Percentiles rank a stretch among this genome's conserved stretches.
Conservation (phyloP, 2,113 vertebrate genomes). For the Vulpes ferrilata region DNA sequence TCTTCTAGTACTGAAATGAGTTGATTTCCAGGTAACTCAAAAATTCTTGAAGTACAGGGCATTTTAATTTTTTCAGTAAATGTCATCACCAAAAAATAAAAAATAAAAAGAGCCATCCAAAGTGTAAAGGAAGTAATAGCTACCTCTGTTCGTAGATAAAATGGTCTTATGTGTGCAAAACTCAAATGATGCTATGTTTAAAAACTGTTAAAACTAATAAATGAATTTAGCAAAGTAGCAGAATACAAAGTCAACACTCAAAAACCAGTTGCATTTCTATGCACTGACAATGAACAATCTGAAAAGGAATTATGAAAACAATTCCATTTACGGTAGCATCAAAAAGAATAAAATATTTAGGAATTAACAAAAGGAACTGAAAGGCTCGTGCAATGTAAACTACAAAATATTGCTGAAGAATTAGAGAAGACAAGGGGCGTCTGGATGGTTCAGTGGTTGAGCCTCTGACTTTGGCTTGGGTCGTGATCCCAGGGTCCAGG, state of each 20-base stretch:
- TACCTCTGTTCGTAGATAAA: neutral
- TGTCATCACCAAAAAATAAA: neutral
- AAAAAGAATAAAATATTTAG: neutral
- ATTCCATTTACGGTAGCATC: neutral
- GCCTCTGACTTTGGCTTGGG: too few species aligned
- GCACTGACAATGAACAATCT: neutral
- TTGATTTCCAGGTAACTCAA: neutral
- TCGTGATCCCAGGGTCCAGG: too few species aligned
- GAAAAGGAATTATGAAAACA: neutral
- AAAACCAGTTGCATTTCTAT: neutral
- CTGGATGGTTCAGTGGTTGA: too few species aligned
- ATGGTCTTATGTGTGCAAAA: neutral
- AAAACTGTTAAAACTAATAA: neutral
- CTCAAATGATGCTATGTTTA: neutral
- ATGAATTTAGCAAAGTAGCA: neutral
- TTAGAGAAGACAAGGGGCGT: neutral
- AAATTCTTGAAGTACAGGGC: neutral
- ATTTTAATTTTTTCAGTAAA: neutral
- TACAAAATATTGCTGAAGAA: neutral
- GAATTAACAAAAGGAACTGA: neutral
- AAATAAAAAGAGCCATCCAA: neutral
- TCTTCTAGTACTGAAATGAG: neutral
- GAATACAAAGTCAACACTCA: neutral
- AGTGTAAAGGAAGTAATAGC: neutral
- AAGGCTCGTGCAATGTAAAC: neutral